A percentile compares a stretch with the other conserved stretches of the same genome.
Conservation (phyloP, 2,888 invertebrate species). For the Drosophila mercatorum region DNA sequence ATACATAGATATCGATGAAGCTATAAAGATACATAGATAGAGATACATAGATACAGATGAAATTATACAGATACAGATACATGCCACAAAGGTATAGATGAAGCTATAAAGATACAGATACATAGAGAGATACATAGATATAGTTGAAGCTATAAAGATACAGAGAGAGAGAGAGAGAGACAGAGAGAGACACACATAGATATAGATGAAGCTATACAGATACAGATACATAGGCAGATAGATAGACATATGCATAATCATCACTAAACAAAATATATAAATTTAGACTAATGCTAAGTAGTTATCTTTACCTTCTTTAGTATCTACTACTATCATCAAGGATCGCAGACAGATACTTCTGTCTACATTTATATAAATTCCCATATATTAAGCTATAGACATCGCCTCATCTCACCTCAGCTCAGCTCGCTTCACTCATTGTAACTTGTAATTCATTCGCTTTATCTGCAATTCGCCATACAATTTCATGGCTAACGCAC, state of each 20-base stretch:
- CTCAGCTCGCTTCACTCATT: slow-evolving; percentile 2
- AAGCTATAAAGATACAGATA: background rate
- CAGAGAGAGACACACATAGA: too few species aligned
- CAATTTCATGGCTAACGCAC: slow-evolving; percentile 24
- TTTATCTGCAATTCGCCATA: slow-evolving; percentile 6
- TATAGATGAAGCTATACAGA: too few species aligned
- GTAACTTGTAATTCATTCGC: slow-evolving; percentile 16
- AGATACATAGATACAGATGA: background rate
- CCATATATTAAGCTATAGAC: background rate
- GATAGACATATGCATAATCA: too few species aligned
- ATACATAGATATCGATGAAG: too few species aligned
- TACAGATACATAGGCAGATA: too few species aligned
- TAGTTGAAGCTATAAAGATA: background rate
- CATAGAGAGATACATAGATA: background rate
- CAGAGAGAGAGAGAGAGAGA: background rate
- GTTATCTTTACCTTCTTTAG: too few species aligned
- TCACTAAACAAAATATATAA: too few species aligned
- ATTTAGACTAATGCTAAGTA: too few species aligned
- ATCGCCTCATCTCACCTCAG: background rate
- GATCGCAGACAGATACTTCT: background rate
- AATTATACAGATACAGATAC: background rate
- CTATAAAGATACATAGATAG: too few species aligned
- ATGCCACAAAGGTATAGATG: background rate
- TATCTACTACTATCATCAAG: too few species aligned
- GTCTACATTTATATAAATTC: background rate